phyloP scores from a whole-genome alignment of 2,888 invertebrate genomes.

The Ichneumon xanthorius region DNA sequence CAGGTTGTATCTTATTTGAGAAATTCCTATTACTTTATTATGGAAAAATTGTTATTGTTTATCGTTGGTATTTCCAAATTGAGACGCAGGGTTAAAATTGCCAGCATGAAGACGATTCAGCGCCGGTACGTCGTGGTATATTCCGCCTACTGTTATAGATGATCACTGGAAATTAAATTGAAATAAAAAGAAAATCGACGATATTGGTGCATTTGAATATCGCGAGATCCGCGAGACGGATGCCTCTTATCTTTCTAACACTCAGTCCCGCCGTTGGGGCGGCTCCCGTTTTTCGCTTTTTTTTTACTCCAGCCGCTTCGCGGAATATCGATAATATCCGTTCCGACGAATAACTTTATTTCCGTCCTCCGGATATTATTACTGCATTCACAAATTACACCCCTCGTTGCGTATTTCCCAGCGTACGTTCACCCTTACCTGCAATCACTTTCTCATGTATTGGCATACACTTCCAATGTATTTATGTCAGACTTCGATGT shows the following conservation, averaged over 20 bases:
- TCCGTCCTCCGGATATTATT: slow-evolving; percentile 76
- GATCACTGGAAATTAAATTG: slow-evolving; percentile 75
- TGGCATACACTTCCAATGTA: background rate
- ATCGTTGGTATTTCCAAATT: background rate
- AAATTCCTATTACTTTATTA: slow-evolving; percentile 18
- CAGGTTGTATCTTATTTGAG: slow-evolving; percentile 48
- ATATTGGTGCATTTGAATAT: slow-evolving; percentile 80
- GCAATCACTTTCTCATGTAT: background rate
- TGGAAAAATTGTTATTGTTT: background rate
- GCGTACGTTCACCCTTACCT: slow-evolving; percentile 28
- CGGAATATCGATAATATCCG: slow-evolving; percentile 79
- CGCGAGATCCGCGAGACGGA: slow-evolving; percentile 65
- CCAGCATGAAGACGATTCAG: background rate
- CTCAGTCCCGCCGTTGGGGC: slow-evolving; percentile 31
- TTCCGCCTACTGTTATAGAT: slow-evolving; percentile 5
- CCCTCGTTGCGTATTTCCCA: slow-evolving; percentile 22
- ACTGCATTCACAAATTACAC: slow-evolving; percentile 54
- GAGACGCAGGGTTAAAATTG: background rate
- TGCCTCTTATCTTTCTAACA: slow-evolving; percentile 47
- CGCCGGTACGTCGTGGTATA: background rate
- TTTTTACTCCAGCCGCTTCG: slow-evolving; percentile 29
- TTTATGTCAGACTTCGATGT: background rate
- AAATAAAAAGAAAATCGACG: slow-evolving; percentile 70
- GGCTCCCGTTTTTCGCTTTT: background rate
- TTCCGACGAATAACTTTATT: slow-evolving; percentile 80